Evolutionary conservation across 2,113 vertebrate species (phyloP), one percentile per base, ranked within the genome.

Genomic region (Thunnus thynnus): DNA sequence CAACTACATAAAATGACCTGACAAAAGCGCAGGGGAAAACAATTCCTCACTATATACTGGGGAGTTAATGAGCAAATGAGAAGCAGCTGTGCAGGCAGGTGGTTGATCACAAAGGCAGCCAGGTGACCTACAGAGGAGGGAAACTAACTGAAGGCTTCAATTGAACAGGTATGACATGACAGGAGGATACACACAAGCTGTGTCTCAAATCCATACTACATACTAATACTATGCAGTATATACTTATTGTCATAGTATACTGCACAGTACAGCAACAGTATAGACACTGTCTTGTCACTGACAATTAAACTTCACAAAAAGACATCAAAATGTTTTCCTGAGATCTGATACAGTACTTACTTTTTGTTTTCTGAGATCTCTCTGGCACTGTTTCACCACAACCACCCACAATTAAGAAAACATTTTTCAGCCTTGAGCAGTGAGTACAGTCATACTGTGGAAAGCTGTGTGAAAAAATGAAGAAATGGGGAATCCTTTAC

Each of bases 131-230:
- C 36, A 41, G 36, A 41, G 36, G 36, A 56, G 68, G 14, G 63
- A 62, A 63, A 69, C 71, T 74, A 30, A 25, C 55, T 22, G 64
- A 67, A 9, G 78, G 44, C 74, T 80, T 71, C 55, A 61, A 58
- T 72, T 88, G 83, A 72, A 74, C 67, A 82, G 86, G 72, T 84
- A 54, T 20, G 55, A 61, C 41, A 72, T 48, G 30, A 32, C 51
- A 56, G 41, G 12, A 56, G 9, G 36, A 8, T 41, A 7, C 8
- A 41, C 36, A 41, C 36, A 41, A 41, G 36, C 36, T 41, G 36
- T 7, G 36, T 41, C 36, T 8, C 36, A 41, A 41, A 41, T 41
- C 36, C 36, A 41, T 9, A 41, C 36, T 41, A 41, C 36, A 41
- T 9, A 41, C 36, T 41, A 41, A 41, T 41, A 10, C 36, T 41